phyloP scores from a whole-genome alignment of 2,113 vertebrate species.

The Columbina picui region DNA sequence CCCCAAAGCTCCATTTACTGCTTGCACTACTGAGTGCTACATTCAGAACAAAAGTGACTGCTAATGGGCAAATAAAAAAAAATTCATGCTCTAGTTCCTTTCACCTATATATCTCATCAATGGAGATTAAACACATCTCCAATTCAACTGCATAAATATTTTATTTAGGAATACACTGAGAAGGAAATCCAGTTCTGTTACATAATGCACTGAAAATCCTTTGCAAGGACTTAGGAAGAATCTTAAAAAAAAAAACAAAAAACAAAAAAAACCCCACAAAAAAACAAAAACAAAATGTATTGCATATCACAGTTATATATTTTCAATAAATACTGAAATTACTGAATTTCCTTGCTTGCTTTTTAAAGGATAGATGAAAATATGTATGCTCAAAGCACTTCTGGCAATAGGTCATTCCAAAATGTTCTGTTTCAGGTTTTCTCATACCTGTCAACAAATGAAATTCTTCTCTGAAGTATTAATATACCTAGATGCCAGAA shows the following conservation, averaged over 20 bases:
- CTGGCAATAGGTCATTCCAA: neutral
- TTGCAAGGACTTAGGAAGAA: neutral
- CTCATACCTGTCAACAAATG: neutral
- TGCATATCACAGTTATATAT: neutral
- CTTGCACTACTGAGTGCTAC: too few species aligned
- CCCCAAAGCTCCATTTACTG: neutral
- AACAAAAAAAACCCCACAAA: too few species aligned
- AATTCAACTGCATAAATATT: neutral
- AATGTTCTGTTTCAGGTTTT: neutral
- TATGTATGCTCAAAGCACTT: neutral
- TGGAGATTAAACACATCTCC: neutral
- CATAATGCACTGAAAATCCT: neutral
- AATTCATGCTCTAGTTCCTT: neutral
- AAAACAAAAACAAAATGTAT: too few species aligned
- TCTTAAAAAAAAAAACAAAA: neutral
- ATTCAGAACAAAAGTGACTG: neutral
- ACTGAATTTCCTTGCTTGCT: neutral
- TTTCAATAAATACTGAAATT: neutral
- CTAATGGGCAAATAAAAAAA: neutral
- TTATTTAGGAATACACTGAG: neutral
- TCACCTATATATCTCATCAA: neutral
- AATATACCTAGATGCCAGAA: neutral
- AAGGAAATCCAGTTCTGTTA: neutral
- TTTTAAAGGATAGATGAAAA: neutral
- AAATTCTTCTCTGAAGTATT: neutral